These are phyloP conservation scores for Dicentrarchus labrax DNA, from an alignment of 2,113 vertebrate species.

Conservation along the genomic window DNA sequence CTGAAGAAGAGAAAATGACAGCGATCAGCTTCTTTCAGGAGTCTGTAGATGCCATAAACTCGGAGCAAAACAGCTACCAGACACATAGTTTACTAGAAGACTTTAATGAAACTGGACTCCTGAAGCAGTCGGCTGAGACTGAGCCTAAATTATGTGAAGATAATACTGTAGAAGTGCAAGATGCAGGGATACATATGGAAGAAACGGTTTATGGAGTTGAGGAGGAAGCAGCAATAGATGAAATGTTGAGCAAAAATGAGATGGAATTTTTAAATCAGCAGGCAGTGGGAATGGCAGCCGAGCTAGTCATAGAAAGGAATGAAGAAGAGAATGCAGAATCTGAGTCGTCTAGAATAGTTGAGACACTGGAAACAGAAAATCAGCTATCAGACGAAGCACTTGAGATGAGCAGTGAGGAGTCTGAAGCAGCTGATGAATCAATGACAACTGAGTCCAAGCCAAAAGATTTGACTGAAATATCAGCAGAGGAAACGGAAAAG, in stretches of 20 bases:
- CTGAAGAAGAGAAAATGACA: constrained; percentile 5
- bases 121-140: background rate
- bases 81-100: background rate
- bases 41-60: background rate
- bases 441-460: background rate
- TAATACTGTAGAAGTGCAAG: background rate
- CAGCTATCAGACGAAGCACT: background rate
- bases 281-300: background rate
- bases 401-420: background rate
- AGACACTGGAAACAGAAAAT: constrained; percentile 7
- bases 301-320: background rate
- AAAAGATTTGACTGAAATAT: background rate
- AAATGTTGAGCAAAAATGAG: constrained; percentile 9
- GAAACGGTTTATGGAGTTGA: background rate
- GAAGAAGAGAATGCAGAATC: background rate
- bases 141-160: constrained; percentile 26
- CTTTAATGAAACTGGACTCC: background rate
- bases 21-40: constrained; percentile 5
- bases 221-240: constrained; percentile 21
- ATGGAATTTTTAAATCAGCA: background rate
- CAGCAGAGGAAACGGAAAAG: background rate
- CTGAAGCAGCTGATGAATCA: background rate
- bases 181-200: constrained; percentile 20
- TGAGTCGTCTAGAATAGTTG: background rate
- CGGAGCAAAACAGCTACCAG: background rate